Evolutionary conservation across 2,113 vertebrate species (phyloP), one percentile per base, ranked within the genome.

Genomic region (Mustela lutreola): DNA sequence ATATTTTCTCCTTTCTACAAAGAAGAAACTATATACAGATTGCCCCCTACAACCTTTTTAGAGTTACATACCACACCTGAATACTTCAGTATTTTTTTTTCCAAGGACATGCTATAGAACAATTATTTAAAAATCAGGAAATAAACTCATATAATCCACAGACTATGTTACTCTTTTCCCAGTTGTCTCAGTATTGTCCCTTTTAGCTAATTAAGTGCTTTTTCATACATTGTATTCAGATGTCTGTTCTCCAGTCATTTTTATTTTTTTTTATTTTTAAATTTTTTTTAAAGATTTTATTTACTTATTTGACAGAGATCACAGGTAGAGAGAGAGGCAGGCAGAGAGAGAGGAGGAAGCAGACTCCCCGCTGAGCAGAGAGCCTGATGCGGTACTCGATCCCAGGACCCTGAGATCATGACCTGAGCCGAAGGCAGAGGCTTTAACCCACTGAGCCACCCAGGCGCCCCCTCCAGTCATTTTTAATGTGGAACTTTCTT

Each of bases 121-220:
- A 39, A 0, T 89, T 63, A 39, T 70, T 22, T 75, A 8, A 91
- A 78, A 78, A 62, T 78, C 3, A 71, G 21, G 56, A 84, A 71
- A 45, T 81, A 2, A 87, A 5, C 5, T 75, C 11, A 42, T 75
- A 11, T 83, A 71, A 65, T 70, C 39, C 73, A 16, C 19, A 31
- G 36, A 45, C 24, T 62, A 63, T 75, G 56, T 75, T 86, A 26
- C 48, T 62, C 14, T 87, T 91, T 82, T 50, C 24, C 26, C 15
- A 11, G 7, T 95, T 91, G 26, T 81, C 39, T 48, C 39, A 80
- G 2, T 90, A 80, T 58, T 58, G 36, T 65, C 10, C 28, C n/a
- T 90, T 96, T 91, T 92, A 81, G 50, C 33, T 92, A 83, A 70
- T 67, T 89, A 93, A 89, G 42, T 84, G 50, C 50, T 67, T 75